Conservation (phyloP, 2,888 invertebrate genomes). For the Tubulanus polymorphus region DNA sequence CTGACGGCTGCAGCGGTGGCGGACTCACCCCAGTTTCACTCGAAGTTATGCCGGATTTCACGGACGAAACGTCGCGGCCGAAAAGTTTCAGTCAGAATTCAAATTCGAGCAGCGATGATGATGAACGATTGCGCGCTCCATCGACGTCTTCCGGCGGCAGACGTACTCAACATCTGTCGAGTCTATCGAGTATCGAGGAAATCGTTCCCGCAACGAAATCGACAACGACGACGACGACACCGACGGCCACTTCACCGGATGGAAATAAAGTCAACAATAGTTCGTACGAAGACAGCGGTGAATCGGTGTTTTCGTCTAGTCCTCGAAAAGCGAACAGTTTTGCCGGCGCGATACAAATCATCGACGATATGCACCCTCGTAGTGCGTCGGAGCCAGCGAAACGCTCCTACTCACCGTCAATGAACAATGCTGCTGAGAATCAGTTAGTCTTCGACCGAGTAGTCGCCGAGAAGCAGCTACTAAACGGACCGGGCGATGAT, state of each 20-base stretch:
- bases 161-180: neutral
- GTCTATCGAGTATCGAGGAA: neutral
- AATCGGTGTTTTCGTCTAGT: neutral
- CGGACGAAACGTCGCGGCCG: neutral
- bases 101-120: too few relatives aligned
- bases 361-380: neutral
- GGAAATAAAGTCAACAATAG: neutral
- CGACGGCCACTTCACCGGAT: neutral
- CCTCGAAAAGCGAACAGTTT: neutral
- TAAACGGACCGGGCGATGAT: neutral
- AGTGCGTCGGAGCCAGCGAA: neutral
- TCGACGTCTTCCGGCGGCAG: neutral
- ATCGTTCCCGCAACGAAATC: neutral
- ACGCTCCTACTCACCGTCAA: neutral
- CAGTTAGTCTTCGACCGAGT: too few relatives aligned
- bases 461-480: neutral
- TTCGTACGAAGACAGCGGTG: neutral
- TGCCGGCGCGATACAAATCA: neutral
- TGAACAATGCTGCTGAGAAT: neutral
- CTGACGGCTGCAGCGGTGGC: slow-evolving; percentile 7
- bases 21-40: slow-evolving; percentile 14
- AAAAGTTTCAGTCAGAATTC: neutral
- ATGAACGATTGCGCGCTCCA: too few relatives aligned
- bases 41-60: slow-evolving; percentile 1
- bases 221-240: neutral